A percentile compares a stretch with the other conserved stretches of the same genome.
Evolutionary conservation across 1,140 invertebrate species (phyloP).

Genomic region (Holcopasites calliopsidis): DNA sequence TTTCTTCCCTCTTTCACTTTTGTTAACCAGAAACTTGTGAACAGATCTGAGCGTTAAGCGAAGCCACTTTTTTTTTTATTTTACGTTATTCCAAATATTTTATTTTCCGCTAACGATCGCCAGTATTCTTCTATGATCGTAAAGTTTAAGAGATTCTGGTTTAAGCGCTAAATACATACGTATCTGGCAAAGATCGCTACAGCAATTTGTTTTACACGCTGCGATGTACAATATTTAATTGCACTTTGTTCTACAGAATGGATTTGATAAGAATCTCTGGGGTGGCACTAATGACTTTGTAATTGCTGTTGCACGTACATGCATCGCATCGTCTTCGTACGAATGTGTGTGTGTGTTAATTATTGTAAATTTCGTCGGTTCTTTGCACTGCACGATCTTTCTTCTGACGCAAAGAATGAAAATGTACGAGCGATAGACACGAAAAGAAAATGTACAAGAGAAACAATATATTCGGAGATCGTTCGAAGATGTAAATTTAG

Average conservation of each 20-base stretch:
- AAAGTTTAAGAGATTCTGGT: slow-evolving; percentile 15
- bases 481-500: slow-evolving; percentile 3
- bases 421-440: not conserved
- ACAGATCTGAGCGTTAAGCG: not conserved
- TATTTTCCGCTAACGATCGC: not conserved
- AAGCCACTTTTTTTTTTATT: not conserved
- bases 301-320: not conserved
- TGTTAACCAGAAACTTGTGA: slow-evolving; percentile 27
- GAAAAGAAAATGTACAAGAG: not conserved
- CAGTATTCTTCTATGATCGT: not conserved
- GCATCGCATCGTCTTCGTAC: not conserved
- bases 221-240: not conserved
- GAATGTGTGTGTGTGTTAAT: not conserved
- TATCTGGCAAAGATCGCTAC: no score
- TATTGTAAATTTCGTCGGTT: not conserved
- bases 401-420: not conserved
- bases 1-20: not conserved
- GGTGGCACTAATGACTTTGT: not conserved
- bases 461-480: not conserved
- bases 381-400: not conserved
- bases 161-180: no score
- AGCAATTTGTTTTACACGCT: not conserved
- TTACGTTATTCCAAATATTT: not conserved
- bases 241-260: not conserved
- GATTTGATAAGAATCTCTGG: not conserved